Conservation (phyloP, 1,140 invertebrate species). For the Drosophila dunni region DNA sequence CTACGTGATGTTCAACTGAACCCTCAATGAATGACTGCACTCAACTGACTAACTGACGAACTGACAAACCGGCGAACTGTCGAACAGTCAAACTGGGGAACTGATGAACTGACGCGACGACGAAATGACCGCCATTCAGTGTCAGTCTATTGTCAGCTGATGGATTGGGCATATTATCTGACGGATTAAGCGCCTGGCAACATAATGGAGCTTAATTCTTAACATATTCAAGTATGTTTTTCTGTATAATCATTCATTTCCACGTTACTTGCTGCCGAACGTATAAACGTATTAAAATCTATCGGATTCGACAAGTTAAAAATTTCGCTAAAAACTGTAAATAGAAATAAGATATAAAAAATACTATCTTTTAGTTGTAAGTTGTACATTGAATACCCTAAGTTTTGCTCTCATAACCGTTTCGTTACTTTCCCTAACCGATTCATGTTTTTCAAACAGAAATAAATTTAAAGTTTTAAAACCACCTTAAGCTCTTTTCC, state of each 20-base stretch:
- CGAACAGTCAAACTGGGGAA: not conserved
- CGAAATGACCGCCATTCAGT: conserved; percentile 9
- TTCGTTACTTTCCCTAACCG: not conserved
- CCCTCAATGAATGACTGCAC: conserved; percentile 61
- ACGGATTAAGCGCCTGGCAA: conserved; percentile 39
- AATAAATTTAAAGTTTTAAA: no score
- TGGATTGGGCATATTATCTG: conserved; percentile 67
- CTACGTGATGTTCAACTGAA: conserved; percentile 55
- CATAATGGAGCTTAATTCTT: conserved; percentile 37
- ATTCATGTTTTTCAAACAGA: not conserved
- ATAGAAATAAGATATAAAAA: no score
- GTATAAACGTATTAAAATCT: no score
- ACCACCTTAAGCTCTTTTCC: no score
- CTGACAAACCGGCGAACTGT: conserved; percentile 12
- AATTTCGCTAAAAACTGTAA: no score
- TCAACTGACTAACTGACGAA: conserved; percentile 26
- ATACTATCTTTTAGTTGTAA: no score
- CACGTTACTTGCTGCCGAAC: not conserved
- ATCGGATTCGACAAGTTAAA: conserved; percentile 8
- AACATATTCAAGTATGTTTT: conserved; percentile 16
- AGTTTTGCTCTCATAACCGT: not conserved
- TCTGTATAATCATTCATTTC: not conserved
- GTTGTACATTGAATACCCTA: no score
- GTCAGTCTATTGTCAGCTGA: conserved; percentile 43
- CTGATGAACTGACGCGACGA: conserved; percentile 23